Evolutionary conservation across 2,113 vertebrate species (phyloP).

Genomic region (Leptobrachium leishanense): DNA sequence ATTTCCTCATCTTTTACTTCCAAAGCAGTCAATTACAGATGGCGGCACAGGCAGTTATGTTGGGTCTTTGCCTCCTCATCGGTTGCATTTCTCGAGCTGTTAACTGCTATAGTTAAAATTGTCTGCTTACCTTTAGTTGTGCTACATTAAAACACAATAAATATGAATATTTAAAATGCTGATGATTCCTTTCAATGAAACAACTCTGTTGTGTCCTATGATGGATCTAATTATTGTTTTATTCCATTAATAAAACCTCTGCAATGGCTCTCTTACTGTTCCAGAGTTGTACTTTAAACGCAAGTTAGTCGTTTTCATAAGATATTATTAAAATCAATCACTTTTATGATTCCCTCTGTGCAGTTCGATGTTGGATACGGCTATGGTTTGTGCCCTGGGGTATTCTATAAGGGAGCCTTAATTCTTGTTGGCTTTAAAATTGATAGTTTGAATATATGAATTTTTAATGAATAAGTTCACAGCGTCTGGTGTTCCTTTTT

Average conservation of each 20-base stretch:
- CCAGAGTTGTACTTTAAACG: neutral
- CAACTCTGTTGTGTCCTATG: too few relatives aligned
- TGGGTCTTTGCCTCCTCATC: too few relatives aligned
- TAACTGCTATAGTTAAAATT: too few relatives aligned
- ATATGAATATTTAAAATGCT: too few relatives aligned
- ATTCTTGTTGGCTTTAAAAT: constrained; percentile 11
- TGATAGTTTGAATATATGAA: neutral
- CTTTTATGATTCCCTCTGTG: neutral
- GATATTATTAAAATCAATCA: neutral
- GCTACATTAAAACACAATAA: too few relatives aligned
- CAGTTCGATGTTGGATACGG: neutral
- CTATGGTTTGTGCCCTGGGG: neutral
- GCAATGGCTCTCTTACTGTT: neutral
- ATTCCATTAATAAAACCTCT: neutral
- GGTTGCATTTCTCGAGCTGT: too few relatives aligned
- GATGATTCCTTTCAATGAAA: too few relatives aligned
- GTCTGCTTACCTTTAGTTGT: too few relatives aligned
- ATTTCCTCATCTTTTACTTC: too few relatives aligned
- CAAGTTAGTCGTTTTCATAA: neutral
- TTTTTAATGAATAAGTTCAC: constrained; percentile 17
- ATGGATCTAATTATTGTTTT: too few relatives aligned
- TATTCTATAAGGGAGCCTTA: neutral
- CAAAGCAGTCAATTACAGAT: too few relatives aligned
- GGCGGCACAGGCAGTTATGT: too few relatives aligned
- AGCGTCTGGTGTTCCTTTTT: constrained; percentile 15